Conservation (phyloP, 2,888 invertebrate species). For the Selenia dentaria region DNA sequence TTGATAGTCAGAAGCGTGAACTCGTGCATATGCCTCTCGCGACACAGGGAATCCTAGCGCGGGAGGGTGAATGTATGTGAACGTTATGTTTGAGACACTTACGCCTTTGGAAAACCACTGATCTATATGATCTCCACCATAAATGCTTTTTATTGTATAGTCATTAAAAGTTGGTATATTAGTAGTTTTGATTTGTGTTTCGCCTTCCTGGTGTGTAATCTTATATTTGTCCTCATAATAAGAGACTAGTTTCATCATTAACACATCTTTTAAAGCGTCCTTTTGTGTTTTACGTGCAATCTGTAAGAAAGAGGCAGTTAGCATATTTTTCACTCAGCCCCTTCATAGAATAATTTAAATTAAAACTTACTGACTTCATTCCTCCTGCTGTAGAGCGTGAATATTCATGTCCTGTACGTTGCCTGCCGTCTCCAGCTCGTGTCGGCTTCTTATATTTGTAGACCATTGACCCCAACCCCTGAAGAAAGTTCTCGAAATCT, state of each 20-base stretch:
- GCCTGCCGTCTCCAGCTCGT: constrained; percentile 8
- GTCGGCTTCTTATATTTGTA: constrained; percentile 40
- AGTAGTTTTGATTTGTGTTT: constrained; percentile 2
- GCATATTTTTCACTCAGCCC: constrained; percentile 6
- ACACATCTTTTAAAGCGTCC: constrained; percentile 45
- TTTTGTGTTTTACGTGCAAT: constrained; percentile 39
- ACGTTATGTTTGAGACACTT: background rate
- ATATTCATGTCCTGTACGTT: constrained; percentile 21
- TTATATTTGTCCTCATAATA: constrained; percentile 68
- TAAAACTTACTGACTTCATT: constrained; percentile 43
- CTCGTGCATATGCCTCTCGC: too few species aligned
- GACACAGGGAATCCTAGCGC: too few species aligned
- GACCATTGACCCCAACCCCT: constrained; percentile 46
- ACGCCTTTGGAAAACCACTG: background rate
- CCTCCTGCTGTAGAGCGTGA: constrained; percentile 23
- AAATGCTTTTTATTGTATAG: background rate
- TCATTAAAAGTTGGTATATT: constrained; percentile 5
- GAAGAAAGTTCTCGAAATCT: constrained; percentile 50
- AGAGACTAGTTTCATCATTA: constrained; percentile 68
- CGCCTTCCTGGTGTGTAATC: constrained; percentile 35
- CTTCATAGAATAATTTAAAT: constrained; percentile 17
- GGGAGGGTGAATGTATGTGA: too few species aligned
- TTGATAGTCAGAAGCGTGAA: too few species aligned
- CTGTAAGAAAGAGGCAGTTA: constrained; percentile 30
- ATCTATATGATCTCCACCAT: background rate